These are phyloP conservation scores for Sycobia sp. DNA, from an alignment of 1,140 invertebrate species.

Conservation along the genomic window DNA sequence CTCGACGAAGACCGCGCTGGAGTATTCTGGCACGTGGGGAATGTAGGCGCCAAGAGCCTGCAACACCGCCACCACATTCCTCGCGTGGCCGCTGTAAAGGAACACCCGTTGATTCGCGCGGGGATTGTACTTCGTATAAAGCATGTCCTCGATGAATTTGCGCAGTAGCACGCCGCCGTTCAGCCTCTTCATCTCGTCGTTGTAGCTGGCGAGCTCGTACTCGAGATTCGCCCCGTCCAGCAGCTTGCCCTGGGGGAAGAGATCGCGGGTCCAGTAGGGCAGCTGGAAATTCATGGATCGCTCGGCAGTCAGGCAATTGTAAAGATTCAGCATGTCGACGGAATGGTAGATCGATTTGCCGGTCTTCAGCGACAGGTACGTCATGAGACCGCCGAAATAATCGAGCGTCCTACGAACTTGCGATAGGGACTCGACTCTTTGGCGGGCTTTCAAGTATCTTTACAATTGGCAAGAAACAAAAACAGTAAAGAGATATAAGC, in stretches of 20 bases:
- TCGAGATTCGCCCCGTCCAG: constrained; percentile 45
- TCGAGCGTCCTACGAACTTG: constrained; percentile 7
- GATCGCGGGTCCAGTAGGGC: constrained; percentile 43
- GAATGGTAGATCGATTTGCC: constrained; percentile 40
- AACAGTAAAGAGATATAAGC: too few relatives aligned
- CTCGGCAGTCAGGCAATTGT: constrained; percentile 44
- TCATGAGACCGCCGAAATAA: constrained; percentile 34
- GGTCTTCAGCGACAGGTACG: constrained; percentile 41
- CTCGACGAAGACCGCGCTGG: constrained; percentile 59
- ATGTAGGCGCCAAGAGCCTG: constrained; percentile 69
- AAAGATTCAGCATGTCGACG: constrained; percentile 45
- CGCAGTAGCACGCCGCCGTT: constrained; percentile 24
- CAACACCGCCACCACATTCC: constrained; percentile 71
- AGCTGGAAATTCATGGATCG: constrained; percentile 40
- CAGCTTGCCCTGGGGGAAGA: constrained; percentile 44
- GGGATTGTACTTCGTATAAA: too few relatives aligned
- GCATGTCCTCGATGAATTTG: not conserved
- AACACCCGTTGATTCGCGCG: too few relatives aligned
- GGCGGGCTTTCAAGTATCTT: not conserved
- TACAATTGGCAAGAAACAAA: too few relatives aligned
- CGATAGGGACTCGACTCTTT: not conserved
- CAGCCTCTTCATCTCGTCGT: constrained; percentile 38
- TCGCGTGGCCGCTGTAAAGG: constrained; percentile 73
- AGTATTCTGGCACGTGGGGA: constrained; percentile 64
- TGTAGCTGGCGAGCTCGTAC: constrained; percentile 57